Conservation (phyloP, 2,888 invertebrate species). For the Polylopha cassiicola region DNA sequence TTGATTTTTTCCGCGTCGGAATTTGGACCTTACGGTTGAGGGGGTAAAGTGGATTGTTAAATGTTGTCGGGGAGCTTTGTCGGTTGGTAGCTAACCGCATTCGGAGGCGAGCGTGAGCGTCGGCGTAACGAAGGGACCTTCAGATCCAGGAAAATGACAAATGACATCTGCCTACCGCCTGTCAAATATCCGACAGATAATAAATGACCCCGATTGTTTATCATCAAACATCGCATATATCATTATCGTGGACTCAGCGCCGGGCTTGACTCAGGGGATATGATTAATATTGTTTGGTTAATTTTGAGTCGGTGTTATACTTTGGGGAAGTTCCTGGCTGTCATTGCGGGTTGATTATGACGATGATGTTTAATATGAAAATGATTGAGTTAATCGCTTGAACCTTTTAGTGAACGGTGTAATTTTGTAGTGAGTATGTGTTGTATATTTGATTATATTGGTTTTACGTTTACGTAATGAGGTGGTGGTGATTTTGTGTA, state of each 20-base stretch:
- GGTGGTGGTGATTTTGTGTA: too few relatives aligned
- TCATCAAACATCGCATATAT: conserved; percentile 79
- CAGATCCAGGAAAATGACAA: conserved; percentile 80
- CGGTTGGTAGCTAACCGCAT: conserved; percentile 70
- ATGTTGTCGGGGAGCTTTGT: conserved; percentile 39
- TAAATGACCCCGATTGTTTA: conserved; percentile 81
- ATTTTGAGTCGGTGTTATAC: conserved; percentile 68
- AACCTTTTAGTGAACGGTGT: too few relatives aligned
- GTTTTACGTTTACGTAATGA: too few relatives aligned
- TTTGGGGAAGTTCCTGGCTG: conserved; percentile 62
- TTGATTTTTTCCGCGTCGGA: conserved; percentile 53
- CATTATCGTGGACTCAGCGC: conserved; percentile 73
- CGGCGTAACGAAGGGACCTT: conserved; percentile 74
- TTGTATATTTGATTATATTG: too few relatives aligned
- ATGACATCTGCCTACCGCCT: conserved; percentile 83
- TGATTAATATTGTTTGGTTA: conserved; percentile 77
- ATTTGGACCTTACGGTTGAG: conserved; percentile 33
- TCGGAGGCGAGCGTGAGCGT: conserved; percentile 69
- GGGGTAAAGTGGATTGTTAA: conserved; percentile 37
- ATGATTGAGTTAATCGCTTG: background rate
- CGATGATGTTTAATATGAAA: conserved; percentile 1
- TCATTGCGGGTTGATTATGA: conserved; percentile 61
- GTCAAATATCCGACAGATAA: conserved; percentile 82
- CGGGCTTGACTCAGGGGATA: conserved; percentile 54
- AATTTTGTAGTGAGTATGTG: too few relatives aligned